Percentiles rank a stretch among this genome's conserved stretches.
Evolutionary conservation across 2,888 invertebrate species (phyloP).

Genomic region (Euzetes globulus): DNA sequence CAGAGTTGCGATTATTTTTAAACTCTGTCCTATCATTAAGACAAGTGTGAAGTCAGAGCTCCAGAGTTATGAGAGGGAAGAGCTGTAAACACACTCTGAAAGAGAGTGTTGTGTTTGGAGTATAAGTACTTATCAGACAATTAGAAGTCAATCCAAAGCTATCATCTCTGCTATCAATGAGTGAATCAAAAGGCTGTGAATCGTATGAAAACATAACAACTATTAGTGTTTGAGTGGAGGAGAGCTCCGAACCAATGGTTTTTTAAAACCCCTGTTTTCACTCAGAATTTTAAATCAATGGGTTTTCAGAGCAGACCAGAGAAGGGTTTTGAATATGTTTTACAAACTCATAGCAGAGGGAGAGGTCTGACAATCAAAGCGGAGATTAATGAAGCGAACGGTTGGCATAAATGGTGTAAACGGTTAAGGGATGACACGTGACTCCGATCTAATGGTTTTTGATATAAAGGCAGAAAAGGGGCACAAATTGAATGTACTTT

Average conservation of each 20-base stretch:
- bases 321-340: background rate
- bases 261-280: background rate
- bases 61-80: background rate
- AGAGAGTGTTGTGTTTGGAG: no score
- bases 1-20: background rate
- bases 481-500: background rate
- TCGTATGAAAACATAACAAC: no score
- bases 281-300: background rate
- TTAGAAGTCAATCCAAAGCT: no score
- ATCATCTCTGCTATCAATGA: no score
- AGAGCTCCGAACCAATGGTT: background rate
- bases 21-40: background rate
- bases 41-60: background rate
- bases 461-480: background rate
- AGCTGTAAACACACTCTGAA: no score
- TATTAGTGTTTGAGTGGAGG: background rate
- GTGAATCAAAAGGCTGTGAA: no score
- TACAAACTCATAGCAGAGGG: no score
- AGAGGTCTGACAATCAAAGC: background rate
- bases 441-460: background rate
- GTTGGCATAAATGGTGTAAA: background rate
- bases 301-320: background rate
- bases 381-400: background rate
- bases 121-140: no score
- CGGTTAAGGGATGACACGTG: conserved; percentile 1